Percentiles rank a stretch among this genome's conserved stretches.
Conservation (phyloP, 2,888 invertebrate species). For the Agonum fuliginosum region DNA sequence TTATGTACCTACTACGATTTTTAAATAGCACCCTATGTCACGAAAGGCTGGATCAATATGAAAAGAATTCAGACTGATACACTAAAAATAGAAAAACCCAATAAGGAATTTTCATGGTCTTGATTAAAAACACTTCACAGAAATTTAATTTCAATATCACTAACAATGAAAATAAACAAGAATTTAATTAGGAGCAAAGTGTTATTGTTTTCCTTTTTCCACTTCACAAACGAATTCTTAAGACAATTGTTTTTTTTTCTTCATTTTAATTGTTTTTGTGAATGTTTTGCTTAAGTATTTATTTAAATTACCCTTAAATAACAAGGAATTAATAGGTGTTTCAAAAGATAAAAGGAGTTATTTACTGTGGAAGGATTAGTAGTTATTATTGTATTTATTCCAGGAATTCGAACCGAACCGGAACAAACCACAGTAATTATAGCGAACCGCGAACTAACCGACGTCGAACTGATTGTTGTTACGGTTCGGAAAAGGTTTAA, state of each 20-base stretch:
- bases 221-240: not conserved
- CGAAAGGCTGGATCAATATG: not conserved
- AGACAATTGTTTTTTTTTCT: not conserved
- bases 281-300: too few species aligned
- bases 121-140: not conserved
- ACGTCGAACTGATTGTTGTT: too few species aligned
- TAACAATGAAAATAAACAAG: not conserved
- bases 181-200: not conserved
- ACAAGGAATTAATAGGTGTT: too few species aligned
- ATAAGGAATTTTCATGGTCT: not conserved
- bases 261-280: not conserved
- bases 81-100: not conserved
- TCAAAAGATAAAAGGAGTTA: too few species aligned
- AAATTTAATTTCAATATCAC: not conserved
- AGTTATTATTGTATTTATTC: too few species aligned
- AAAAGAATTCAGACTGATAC: not conserved
- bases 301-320: too few species aligned
- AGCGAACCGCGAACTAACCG: too few species aligned
- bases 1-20: not conserved
- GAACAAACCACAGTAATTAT: too few species aligned
- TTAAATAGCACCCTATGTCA: not conserved
- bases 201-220: not conserved
- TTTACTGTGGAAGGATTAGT: too few species aligned
- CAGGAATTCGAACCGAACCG: too few species aligned
- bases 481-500: too few species aligned